These are phyloP conservation scores for Carlito syrichta DNA, from an alignment of 2,113 vertebrate species.

Conservation along the genomic window DNA sequence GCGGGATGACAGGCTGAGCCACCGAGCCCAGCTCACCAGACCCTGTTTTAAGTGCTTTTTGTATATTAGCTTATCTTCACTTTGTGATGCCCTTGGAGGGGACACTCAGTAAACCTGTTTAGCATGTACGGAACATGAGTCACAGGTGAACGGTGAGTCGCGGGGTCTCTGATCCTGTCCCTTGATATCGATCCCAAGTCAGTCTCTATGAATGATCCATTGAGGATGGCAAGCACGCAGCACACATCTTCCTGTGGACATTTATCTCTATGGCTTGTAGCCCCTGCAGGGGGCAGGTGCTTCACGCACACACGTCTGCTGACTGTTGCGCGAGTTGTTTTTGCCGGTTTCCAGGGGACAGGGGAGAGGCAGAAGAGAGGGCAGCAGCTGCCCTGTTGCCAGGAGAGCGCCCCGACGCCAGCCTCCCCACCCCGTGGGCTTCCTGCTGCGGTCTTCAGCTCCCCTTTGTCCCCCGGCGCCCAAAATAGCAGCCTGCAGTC, in stretches of 20 bases:
- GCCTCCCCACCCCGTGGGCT: constrained; percentile 12
- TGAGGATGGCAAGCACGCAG: not conserved
- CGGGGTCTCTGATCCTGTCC: not conserved
- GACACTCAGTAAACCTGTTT: not conserved
- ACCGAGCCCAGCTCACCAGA: too few species aligned
- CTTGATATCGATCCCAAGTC: not conserved
- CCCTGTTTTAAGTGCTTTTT: not conserved
- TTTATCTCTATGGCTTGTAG: not conserved
- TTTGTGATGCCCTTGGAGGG: not conserved
- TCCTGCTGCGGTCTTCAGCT: not conserved
- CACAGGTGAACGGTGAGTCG: not conserved
- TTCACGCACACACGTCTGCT: not conserved
- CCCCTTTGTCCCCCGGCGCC: constrained; percentile 25
- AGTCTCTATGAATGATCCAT: not conserved
- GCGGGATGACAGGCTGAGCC: too few species aligned
- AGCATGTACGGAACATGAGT: not conserved
- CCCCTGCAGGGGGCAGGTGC: not conserved
- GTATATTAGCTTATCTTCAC: not conserved
- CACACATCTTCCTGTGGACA: rapidly evolving
- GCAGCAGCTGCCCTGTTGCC: not conserved
- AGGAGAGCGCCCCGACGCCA: not conserved
- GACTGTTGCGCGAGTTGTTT: constrained; percentile 29
- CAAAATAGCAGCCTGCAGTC: not conserved
- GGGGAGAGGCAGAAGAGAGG: constrained; percentile 10
- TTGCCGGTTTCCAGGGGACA: constrained; percentile 47